Evolutionary conservation across 37 sponge, comb jelly and placozoan genomes (phyloP), one percentile per base, ranked within the genome.

Genomic region (Geodia barretti): DNA sequence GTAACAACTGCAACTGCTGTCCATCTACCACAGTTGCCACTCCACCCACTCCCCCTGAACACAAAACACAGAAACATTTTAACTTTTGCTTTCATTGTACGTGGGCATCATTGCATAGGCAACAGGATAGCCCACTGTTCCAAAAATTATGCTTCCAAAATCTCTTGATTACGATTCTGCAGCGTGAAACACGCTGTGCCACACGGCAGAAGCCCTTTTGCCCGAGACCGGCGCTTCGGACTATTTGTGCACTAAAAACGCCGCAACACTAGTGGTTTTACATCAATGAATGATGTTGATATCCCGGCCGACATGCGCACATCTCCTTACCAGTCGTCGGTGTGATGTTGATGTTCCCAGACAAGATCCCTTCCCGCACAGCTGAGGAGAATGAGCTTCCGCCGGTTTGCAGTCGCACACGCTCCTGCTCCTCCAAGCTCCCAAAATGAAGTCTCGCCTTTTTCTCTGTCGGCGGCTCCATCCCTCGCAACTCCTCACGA

Each of bases 111-210:
- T 77, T 92, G 82, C 92, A 86, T 69, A 47, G 72, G 78, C 64
- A 89, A 75, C 47, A 60, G 7, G 84, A 88, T 92, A 66, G 89
- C 96, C 94, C 97, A 62, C 60, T 4, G 23, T 68, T 79, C 82
- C 88, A 96, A 96, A 95, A 96, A 96, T 93, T 96, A 90, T 93
- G 97, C 97, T 96, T 96, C 94, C 94, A 83, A 96, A 96, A 96
- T 96, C 97, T 96, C 95, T 96, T 96, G 97, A 96, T 96, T 62
- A 88, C 89, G 97, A 96, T 96, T 96, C 97, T 86, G 91, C 95
- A 92, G 86, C 31, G 75, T 33, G 37, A 39, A 54, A 75, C 37
- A 33, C 72, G 68, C 91, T 93, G 91, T 92, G 88, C 91, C 87
- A 87, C 41, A 61, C 32, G 72, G 92, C 94, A 96, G 84, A 96